Evolutionary conservation across 2,797 vertebrate species (phyloP), one percentile per base, ranked within the genome.

Genomic region (Semaprochilodus insignis): DNA sequence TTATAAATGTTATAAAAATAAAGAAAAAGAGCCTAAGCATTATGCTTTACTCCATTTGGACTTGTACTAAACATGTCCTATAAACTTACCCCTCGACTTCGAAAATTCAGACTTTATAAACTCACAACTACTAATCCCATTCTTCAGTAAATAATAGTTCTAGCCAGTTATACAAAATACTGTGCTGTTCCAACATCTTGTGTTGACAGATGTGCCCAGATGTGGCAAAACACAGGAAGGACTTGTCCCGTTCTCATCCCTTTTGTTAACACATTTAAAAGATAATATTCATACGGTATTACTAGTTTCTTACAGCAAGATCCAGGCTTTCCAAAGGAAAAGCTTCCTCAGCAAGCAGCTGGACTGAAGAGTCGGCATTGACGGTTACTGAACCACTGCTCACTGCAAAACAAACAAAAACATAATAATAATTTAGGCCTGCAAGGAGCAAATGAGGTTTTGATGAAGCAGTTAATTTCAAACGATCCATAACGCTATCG

Each of bases 341-440:
- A 0, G 95, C 98, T 89, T 98, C 98, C 86, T 98, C 97, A 0
- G 96, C 96, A 55, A 99, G 90, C 81, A 99, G 89, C 87, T 98
- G 98, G 85, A 99, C 97, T 0, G 96, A 96, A 76, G 97, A 98
- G 87, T 98, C 97, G 0, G 94, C 95, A 0, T 99, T 97, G 86
- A 99, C 97, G 0, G 97, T 97, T 88, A 99, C 70, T 0, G 98
- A 99, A 52, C 97, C 97, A 0, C 97, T 99, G 94, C 98, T 99
- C 89, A 98, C 97, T 99, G 91, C 0, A 0, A 83, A 10, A 84
- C 25, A 80, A 48, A 34, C 1, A 79, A 48, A 17, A 36, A 3
- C 40, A 34, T 2, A 63, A 31, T n/a, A 71, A 51, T 34, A 14
- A n/a, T 16, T 4, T 15, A 15, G 11, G 14, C 25, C 10, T 34